A percentile compares a stretch with the other conserved stretches of the same genome.
phyloP scores from a whole-genome alignment of 2,797 vertebrate species.

The Enteromius radiatus region DNA sequence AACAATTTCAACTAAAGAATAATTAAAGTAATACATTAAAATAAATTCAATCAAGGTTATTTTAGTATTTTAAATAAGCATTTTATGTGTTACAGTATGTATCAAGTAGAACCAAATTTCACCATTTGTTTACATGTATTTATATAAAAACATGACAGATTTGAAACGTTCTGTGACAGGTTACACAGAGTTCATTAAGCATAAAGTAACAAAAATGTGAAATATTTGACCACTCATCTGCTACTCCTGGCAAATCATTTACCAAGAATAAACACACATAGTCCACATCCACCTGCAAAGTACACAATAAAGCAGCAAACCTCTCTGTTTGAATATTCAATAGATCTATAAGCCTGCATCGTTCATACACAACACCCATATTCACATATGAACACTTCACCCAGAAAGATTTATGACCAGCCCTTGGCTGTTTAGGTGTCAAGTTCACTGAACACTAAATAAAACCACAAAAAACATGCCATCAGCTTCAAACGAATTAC shows the following conservation, averaged over 20 bases:
- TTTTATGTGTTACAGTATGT: too few relatives aligned
- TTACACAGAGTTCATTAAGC: neutral
- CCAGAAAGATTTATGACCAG: neutral
- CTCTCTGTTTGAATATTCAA: neutral
- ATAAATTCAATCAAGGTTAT: neutral
- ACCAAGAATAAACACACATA: constrained; percentile 66
- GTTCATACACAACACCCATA: neutral
- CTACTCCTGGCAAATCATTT: constrained; percentile 70
- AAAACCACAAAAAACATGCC: neutral
- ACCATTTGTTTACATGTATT: neutral
- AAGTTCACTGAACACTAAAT: neutral
- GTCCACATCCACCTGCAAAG: constrained; percentile 30
- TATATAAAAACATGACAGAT: too few relatives aligned
- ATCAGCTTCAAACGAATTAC: neutral
- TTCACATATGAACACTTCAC: neutral
- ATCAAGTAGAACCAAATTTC: neutral
- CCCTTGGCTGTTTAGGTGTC: neutral
- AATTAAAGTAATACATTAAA: too few relatives aligned
- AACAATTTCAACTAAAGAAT: too few relatives aligned
- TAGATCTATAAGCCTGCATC: neutral
- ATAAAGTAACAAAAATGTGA: constrained; percentile 53
- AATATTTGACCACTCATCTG: constrained; percentile 57
- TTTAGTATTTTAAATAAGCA: neutral
- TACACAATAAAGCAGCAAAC: constrained; percentile 6
- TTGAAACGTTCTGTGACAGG: too few relatives aligned